phyloP scores from a whole-genome alignment of 2,113 vertebrate genomes.

The Tichodroma muraria region DNA sequence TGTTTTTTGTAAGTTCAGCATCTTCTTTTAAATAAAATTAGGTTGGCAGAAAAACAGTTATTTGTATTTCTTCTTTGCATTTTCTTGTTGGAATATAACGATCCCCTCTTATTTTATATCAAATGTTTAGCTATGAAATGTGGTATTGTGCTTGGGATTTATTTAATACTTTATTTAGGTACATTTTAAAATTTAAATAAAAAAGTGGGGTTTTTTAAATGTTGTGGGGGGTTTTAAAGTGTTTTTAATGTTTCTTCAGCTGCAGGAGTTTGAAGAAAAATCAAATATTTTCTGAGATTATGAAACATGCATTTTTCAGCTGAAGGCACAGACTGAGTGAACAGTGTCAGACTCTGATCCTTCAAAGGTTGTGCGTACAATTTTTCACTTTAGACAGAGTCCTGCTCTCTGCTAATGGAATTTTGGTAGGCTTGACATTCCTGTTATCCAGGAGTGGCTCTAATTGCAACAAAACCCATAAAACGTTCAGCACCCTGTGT shows the following conservation, averaged over 20 bases:
- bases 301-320: background rate
- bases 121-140: background rate
- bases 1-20: background rate
- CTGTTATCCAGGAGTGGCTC: background rate
- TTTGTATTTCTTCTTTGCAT: background rate
- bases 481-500: background rate
- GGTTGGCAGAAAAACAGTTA: background rate
- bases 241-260: background rate
- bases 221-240: too few relatives aligned
- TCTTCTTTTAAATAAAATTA: background rate
- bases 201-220: background rate
- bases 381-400: background rate
- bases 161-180: background rate
- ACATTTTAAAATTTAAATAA: background rate
- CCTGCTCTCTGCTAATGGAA: background rate
- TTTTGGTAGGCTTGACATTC: background rate
- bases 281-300: background rate
- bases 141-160: background rate
- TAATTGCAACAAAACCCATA: background rate
- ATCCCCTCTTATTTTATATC: background rate
- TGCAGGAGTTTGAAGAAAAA: background rate
- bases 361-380: accelerated
- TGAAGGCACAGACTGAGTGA: background rate
- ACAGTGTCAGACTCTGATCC: background rate
- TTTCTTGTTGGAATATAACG: background rate